Base-by-base conservation (phyloP, 1,140 invertebrate species). In the Delia radicum region DNA sequence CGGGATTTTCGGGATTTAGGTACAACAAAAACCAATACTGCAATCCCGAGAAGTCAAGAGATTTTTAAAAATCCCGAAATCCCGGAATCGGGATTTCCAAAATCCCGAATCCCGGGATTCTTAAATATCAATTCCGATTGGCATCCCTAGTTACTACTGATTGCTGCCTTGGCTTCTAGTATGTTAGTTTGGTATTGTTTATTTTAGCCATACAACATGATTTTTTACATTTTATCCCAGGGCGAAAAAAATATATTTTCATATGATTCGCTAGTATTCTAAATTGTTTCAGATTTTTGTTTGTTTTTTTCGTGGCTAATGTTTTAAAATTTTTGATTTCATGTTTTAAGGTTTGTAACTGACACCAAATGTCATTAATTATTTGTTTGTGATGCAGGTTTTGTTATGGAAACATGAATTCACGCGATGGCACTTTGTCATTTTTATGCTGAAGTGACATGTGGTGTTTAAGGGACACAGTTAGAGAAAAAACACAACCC, bases 361-460 rank as follows among this genome's bases (percentile, higher is more conserved):
- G 82, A 83, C 82, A 84, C 80, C 79, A 77, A 80, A 79, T 77
- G 78, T 84, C 82, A 84, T 84, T 84, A 84, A 84, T 84, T 79
- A 79, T 73, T 48, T 61, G 27, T 26, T 33, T 61, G 46, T 75
- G 29, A 27, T 55, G 55, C 5, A 73, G 29, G 42, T 28, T 29
- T 31, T n/a, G n/a, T n/a, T n/a, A n/a, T n/a, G 24, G 42, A 29
- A 61, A 63, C 73, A 74, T 26, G 28, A 31, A 63, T 62, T 21
- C 55, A 37, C 18, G 61, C 28, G 28, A 33, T 63, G 21, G 18
- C 8, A 73, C 72, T 73, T 73, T 55, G 27, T 73, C 72, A 73
- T 73, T 15, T 24, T 28, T 27, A 42, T 29, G 28, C 15, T 10
- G 46, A 31, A 24, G 31, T 37, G 31, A 42, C 37, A 55, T 18